Base-by-base conservation (phyloP, 2,113 vertebrate species). In the Cephalopholis sonnerati region DNA sequence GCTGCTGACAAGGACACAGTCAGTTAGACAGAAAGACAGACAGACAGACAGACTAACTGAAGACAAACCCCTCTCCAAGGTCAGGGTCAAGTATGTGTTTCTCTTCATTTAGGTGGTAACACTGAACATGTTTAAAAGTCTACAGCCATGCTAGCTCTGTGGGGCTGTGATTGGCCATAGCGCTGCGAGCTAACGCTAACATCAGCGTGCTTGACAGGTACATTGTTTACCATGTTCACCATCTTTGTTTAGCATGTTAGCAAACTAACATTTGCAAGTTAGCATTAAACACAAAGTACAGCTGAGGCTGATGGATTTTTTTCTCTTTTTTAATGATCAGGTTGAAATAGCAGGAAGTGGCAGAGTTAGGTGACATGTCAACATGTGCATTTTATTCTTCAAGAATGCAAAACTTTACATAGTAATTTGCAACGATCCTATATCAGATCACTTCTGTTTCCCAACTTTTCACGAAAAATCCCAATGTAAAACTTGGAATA, bases 41-140 rank as follows among this genome's bases (percentile, higher is more conserved):
- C 29, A 73, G 67, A 73, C 69, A 83, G 80, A 64, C 76, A 73
- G 73, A 88, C 69, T 80, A 79, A 92, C 78, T 76, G 5, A 65
- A 59, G 39, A 55, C 46, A 67, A 50, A 63, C 20, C 41, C n/a
- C 36, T 39, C 67, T 46, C 36, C 4, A 48, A 15, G 9, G 17
- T 57, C 48, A 62, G 25, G 24, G 22, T 68, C 24, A 48, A 25
- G 51, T 80, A 41, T 59, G 54, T 72, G 25, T 74, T 78, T 64
- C 41, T 51, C 41, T 54, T 71, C 10, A 62, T 75, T 48, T n/a
- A 39, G 29, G 2, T 3, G 4, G 29, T 61, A 16, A n/a, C n/a
- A 76, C 27, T 24, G 7, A 17, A 44, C 11, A 61, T 13, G 13
- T 70, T 64, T 12, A 53, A 53, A 58, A 32, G 17, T 50, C 50